Evolutionary conservation across 2,888 invertebrate species (phyloP), one percentile per base, ranked within the genome.

Genomic region (Pyrochroa serraticornis): DNA sequence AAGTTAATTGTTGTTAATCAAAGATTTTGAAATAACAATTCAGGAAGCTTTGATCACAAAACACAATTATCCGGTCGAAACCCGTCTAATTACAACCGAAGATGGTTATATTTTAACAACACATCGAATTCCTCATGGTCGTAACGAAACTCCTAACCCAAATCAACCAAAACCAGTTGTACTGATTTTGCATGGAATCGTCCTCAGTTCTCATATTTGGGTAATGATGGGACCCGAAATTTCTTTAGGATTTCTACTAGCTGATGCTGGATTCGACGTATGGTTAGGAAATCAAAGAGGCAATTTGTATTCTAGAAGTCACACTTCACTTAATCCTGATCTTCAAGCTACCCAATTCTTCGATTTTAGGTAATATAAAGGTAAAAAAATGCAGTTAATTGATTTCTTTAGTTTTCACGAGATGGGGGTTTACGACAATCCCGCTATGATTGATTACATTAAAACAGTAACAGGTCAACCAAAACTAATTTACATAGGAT

Each of bases 371-470:
- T 35, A 22, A n/a, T n/a, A n/a, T n/a, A 22, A 22, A 22, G 3
- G 3, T 5, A 3, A 3, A 3, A 22, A 5, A 22, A 3, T 22
- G 22, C n/a, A 5, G 2, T 10, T 10, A 9, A 3, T 38, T 9
- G 6, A 7, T 9, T 22, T 2, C 30, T 14, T 31, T 2, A 92
- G 92, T 53, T 94, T 89, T 87, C 91, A 94, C 72, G 89, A 93
- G 73, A 91, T 94, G 74, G 91, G 89, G 0, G 77, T 83, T 54
- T 85, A 82, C 63, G 95, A 96, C 76, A 72, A 95, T 33, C 92
- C 95, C 0, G 86, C 90, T 0, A 88, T 87, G 79, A 87, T 96
- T 41, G 89, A 95, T 73, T 86, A 88, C 71, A 82, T 88, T 10
- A 76, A 88, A 1, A 68, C 75, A 0, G 49, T 65, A 0, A 89